phyloP scores from a whole-genome alignment of 2,113 vertebrate species.

The Cyrtonyx montezumae region DNA sequence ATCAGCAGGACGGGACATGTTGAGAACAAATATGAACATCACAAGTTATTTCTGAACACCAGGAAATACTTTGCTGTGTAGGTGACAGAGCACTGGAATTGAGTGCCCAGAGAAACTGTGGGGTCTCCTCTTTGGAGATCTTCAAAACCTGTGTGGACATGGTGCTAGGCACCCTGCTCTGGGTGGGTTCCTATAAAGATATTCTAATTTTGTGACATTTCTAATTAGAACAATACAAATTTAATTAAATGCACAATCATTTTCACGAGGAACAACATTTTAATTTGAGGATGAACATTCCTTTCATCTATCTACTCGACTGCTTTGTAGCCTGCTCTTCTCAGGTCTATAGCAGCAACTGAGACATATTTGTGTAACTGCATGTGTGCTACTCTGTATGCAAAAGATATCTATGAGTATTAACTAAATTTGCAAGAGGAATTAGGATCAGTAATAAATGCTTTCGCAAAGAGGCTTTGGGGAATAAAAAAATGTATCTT shows the following conservation, averaged over 20 bases:
- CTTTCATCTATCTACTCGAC: neutral
- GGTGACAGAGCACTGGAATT: neutral
- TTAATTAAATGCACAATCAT: neutral
- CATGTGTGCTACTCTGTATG: conserved; percentile 75
- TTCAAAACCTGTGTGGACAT: neutral
- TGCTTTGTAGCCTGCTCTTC: neutral
- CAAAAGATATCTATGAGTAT: conserved; percentile 79
- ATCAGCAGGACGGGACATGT: neutral
- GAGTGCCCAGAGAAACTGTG: neutral
- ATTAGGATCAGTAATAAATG: conserved; percentile 81
- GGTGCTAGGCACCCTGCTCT: neutral
- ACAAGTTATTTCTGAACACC: neutral
- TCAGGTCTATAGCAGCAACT: conserved; percentile 3
- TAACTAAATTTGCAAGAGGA: conserved; percentile 81
- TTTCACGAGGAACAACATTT: neutral
- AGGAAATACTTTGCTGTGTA: neutral
- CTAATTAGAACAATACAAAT: conserved; percentile 1
- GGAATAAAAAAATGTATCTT: conserved; percentile 81
- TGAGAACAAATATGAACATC: neutral
- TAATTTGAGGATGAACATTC: neutral
- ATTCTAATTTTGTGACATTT: neutral
- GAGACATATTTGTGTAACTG: conserved; percentile 44
- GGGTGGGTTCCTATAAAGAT: neutral
- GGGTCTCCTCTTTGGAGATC: neutral
- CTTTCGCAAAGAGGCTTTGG: conserved; percentile 78